Evolutionary conservation across 2,113 vertebrate species (phyloP), one percentile per base, ranked within the genome.

Genomic region (Cathartes aura): DNA sequence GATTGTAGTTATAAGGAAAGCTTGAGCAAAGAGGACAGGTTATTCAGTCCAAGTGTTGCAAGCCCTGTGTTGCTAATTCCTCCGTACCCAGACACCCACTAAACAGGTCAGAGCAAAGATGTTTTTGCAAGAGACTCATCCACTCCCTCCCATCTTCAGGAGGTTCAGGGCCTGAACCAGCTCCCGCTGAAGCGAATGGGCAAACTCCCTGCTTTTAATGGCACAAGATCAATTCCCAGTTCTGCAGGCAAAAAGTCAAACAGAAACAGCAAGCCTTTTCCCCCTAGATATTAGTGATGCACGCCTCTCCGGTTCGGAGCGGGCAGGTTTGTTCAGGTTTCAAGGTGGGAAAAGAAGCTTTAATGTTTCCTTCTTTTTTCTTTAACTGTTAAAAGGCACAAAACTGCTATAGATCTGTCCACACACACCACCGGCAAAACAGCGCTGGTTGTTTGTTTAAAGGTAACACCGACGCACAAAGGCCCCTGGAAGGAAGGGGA

Each of bases 251-350:
- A 34, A 43, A 11, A 40, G 29, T 11, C 29, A 58, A 38, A 45
- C 24, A 24, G 55, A 34, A 38, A 24, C 20, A 71, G 20, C 36
- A 43, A 87, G 59, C 58, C 71, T 58, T 43, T 29, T 4, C 43
- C 71, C 64, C 29, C 55, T 32, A 27, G 48, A 58, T n/a, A 55
- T 6, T 16, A 17, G 30, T 0, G 24, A 12, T 5, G 42, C 40
- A 55, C 3, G 0, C 36, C 92, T 56, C 93, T 53, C 53, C 0
- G 1, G 3, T 13, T 87, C 1, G 0, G 19, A 43, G 66, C 2
- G 1, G 85, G 90, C 85, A 86, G 36, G 53, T 73, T 80, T 21
- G 40, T 24, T 87, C 74, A 92, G 67, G 74, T 66, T 81, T 83
- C 34, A 27, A 83, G 85, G 66, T 73, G 58, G 45, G 53, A 90